Base-by-base conservation (phyloP, 2,797 vertebrate genomes). In the Aulostomus chinensis region DNA sequence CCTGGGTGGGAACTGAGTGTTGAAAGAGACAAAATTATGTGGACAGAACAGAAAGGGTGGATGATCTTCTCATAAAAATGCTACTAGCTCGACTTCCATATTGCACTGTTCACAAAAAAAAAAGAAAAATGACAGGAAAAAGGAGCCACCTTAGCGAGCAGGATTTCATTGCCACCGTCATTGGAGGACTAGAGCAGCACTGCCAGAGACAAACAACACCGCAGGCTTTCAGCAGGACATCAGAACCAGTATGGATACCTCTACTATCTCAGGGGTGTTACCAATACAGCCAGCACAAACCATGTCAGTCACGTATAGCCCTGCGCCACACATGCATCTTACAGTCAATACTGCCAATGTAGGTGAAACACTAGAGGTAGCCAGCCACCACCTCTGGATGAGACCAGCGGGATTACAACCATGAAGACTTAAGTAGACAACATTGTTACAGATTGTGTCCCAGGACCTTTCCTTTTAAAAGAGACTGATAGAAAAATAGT, bases 231-330 rank as follows among this genome's bases (percentile, higher is more conserved):
- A 67, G 73, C 57, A 57, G 74, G 74, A 81, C 59, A 50, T 61
- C 52, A 49, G 45, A 64, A 41, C 42, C 67, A 71, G 82, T 76
- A 57, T 69, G 76, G 85, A 88, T 78, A 85, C 81, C 85, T 87
- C 81, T 68, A 72, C 43, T 64, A 83, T 79, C 87, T 90, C 86
- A 85, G 84, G 87, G 86, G 85, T 75, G 80, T 87, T 73, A 83
- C 74, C 78, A 65, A 85, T 62, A 80, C 79, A 90, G 86, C 89
- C 86, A 87, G 86, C 84, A 86, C 86, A 91, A 87, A 78, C 63
- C 83, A 78, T 63, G 48, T 75, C 68, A 60, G 63, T 66, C 79
- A 71, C 78, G 62, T 60, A 66, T 52, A 76, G 58, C 49, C 72
- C 52, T 47, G 73, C 83, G 78, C 80, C 83, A 85, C 85, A 75